Evolutionary conservation across 2,888 invertebrate species (phyloP), one percentile per base, ranked within the genome.

Genomic region (Leptopterna dolabrata): DNA sequence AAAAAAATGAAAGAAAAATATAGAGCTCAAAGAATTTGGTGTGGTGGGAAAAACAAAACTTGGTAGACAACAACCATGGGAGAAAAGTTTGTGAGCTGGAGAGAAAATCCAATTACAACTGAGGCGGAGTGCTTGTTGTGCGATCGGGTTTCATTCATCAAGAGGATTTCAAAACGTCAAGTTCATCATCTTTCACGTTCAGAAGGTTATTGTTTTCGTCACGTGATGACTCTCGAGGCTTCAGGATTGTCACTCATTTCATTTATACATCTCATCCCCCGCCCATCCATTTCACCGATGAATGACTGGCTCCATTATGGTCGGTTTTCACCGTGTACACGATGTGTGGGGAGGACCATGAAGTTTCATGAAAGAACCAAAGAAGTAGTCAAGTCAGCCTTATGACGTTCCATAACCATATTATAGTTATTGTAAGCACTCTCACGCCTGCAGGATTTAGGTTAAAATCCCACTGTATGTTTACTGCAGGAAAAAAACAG

Each of bases 111-210:
- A 63, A 63, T 63, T 63, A 63, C 24, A 63, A 63, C 24, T 19
- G 11, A 11, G 19, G 63, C 3, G 63, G 27, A 3, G 19, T 51
- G 63, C 11, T 63, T 63, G 24, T 55, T 63, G 63, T 63, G 63
- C 63, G 63, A 63, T 63, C 24, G 63, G 63, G 63, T 63, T 63
- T 63, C 63, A 63, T 63, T 63, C 63, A 63, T 63, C 63, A 63
- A 63, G 63, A 27, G 63, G 63, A 63, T 63, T 63, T 63, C 63
- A 63, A 24, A 63, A 63, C 63, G 63, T 63, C 63, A 63, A 51
- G 63, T 63, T 63, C 63, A 63, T 63, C 63, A 63, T 63, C 63
- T 63, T 27, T 63, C 63, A 63, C 63, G 7, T 19, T 63, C 6
- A 24, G 27, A 63, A 63, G 63, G 63, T 24, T 63, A 63, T 63